phyloP scores from a whole-genome alignment of 2,113 vertebrate species.

The Heterotilapia buettikoferi region DNA sequence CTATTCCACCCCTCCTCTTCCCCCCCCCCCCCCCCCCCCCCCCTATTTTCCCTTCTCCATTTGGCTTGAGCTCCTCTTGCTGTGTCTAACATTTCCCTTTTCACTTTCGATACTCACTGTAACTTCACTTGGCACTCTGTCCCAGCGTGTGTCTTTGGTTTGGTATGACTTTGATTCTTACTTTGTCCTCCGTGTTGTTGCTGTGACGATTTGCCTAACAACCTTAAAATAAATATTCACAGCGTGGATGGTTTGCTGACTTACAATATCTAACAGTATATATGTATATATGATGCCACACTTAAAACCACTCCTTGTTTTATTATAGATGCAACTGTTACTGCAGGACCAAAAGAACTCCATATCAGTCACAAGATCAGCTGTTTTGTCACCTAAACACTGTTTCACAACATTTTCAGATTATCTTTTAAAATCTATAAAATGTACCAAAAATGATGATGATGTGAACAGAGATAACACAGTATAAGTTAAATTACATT shows the following conservation, averaged over 20 bases:
- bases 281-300: neutral
- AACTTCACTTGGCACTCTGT: conserved; percentile 46
- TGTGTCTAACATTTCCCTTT: conserved; percentile 55
- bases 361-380: neutral
- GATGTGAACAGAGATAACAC: neutral
- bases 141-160: conserved; percentile 44
- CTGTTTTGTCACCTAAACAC: neutral
- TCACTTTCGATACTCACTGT: conserved; percentile 42
- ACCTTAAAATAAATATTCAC: conserved; percentile 24
- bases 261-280: neutral
- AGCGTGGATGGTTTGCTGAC: neutral
- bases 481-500: neutral
- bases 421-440: neutral
- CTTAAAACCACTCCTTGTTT: neutral
- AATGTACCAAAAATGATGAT: neutral
- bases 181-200: conserved; percentile 49
- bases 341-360: neutral
- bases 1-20: too few relatives aligned
- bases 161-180: conserved; percentile 36
- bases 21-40: too few relatives aligned
- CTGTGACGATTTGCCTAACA: conserved; percentile 64
- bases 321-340: neutral
- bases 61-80: conserved; percentile 39
- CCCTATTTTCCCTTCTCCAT: conserved; percentile 8
- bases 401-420: neutral